Evolutionary conservation across 2,888 invertebrate species (phyloP), one percentile per base, ranked within the genome.

Genomic region (Malthinus seriepunctatus): DNA sequence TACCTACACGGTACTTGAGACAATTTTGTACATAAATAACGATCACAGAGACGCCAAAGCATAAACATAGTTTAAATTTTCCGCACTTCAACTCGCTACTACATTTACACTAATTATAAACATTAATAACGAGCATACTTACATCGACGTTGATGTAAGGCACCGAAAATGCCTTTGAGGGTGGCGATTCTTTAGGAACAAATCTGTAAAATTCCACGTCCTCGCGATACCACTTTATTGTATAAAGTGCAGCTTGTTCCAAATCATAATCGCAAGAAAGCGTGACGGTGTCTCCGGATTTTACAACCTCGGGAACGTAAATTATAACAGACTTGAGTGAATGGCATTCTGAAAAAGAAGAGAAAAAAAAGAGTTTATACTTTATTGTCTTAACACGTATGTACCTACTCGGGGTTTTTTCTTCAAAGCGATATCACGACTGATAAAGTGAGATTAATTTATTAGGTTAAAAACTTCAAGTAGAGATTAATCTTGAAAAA

Each of bases 161-260:
- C 55, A 79, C 72, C 2, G 78, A 75, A 68, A 83, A 83, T 35
- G 80, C 79, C 64, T 80, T 76, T 45, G 79, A 80, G 8, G 81
- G 81, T 4, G 82, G 83, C 50, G 79, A 78, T 65, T 83, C 82
- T 68, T 82, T 82, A 9, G 83, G 83, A 34, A 82, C 80, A 71
- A 74, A 84, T 63, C 83, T 76, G 72, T 82, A 84, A 72, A 84
- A 83, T 70, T 84, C 84, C 44, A 79, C 77, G 55, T 79, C 79
- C 56, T 81, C 81, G 71, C 79, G 77, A 73, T 83, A 83, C 83
- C 83, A 84, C 74, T 82, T 83, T 69, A 83, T 80, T 10, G 82
- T 78, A 72, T 83, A 84, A 32, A 81, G 75, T 9, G 79, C 76
- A 49, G 80, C 82, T 54, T 80, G 77, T 65, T 83, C 83, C 67